Base-by-base conservation (phyloP, 2,888 invertebrate genomes). In the Pseudoips prasinana region DNA sequence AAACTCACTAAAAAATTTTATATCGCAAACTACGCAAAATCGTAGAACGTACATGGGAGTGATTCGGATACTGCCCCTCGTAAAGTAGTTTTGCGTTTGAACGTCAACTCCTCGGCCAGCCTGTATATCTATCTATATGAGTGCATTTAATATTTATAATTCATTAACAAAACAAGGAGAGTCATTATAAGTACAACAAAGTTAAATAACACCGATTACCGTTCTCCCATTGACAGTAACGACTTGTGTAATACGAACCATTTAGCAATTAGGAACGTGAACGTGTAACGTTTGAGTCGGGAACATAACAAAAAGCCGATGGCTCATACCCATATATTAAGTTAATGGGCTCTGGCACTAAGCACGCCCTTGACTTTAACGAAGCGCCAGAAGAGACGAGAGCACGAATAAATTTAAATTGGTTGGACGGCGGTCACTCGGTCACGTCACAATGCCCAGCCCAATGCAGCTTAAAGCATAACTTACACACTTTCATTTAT, bases 341-440 rank as follows among this genome's bases (percentile, higher is more conserved):
- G 69, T 70, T 76, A 80, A 82, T 79, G 73, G 73, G 60, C 55
- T 58, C 65, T 66, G 66, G 69, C 64, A 69, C 66, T 69, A 71
- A 76, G 67, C 70, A 72, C 71, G 72, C 73, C 74, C 81, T 77
- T 75, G 69, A 74, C 66, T 77, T 69, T 77, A 80, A 79, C 76
- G 75, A 78, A 67, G 73, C 59, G 61, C 75, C 62, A 57, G 51
- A 66, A 53, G 60, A 64, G 65, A 63, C 71, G 71, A 66, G 62
- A 5, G 14, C 7, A 7, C 7, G 66, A 76, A 80, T 77, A 79
- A 78, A 77, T 80, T 80, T 79, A 74, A 81, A 81, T 79, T 77
- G 70, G 65, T 68, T 54, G 54, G 46, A 8, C 39, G 39, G 35
- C 34, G 46, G 49, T 48, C 52, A 41, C 38, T 41, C 41, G 31